Evolutionary conservation across 1,140 invertebrate genomes (phyloP).

Genomic region (Meloidogyne exigua): DNA sequence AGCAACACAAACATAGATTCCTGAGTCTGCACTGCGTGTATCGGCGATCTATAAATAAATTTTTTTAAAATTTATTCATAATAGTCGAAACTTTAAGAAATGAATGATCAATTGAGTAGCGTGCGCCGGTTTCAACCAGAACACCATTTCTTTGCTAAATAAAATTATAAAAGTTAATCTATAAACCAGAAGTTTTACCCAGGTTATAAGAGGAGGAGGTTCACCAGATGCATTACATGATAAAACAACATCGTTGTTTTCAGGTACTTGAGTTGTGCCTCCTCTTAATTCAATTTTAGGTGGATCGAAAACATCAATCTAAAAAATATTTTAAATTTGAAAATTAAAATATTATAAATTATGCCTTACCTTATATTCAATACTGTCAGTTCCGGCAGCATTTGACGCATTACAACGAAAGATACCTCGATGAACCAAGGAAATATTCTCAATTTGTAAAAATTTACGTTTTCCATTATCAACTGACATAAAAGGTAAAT

Average conservation of each 20-base stretch:
- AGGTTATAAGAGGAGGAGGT: slow-evolving; percentile 52
- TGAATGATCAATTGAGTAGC: slow-evolving; percentile 51
- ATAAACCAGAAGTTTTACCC: slow-evolving; percentile 19
- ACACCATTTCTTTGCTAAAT: slow-evolving; percentile 54
- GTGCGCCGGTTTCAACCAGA: slow-evolving; percentile 52
- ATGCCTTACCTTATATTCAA: slow-evolving; percentile 49
- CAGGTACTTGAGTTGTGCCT: slow-evolving; percentile 54
- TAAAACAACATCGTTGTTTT: slow-evolving; percentile 55
- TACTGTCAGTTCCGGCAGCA: slow-evolving; percentile 49
- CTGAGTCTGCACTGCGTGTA: slow-evolving; percentile 55
- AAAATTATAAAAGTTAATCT: neutral
- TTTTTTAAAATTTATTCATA: slow-evolving; percentile 5
- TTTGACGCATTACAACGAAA: slow-evolving; percentile 55
- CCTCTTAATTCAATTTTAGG: slow-evolving; percentile 52
- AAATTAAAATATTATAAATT: neutral
- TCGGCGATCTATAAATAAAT: slow-evolving; percentile 45
- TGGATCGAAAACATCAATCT: slow-evolving; percentile 44
- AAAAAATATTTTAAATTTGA: neutral
- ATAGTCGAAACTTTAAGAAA: slow-evolving; percentile 7
- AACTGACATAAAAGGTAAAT: neutral
- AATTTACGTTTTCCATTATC: slow-evolving; percentile 8
- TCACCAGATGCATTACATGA: slow-evolving; percentile 52
- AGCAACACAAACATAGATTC: slow-evolving; percentile 61
- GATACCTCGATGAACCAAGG: slow-evolving; percentile 54
- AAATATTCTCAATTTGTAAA: slow-evolving; percentile 55